Evolutionary conservation across 2,888 invertebrate species (phyloP).

Genomic region (Rhopalosiphum nymphaeae): DNA sequence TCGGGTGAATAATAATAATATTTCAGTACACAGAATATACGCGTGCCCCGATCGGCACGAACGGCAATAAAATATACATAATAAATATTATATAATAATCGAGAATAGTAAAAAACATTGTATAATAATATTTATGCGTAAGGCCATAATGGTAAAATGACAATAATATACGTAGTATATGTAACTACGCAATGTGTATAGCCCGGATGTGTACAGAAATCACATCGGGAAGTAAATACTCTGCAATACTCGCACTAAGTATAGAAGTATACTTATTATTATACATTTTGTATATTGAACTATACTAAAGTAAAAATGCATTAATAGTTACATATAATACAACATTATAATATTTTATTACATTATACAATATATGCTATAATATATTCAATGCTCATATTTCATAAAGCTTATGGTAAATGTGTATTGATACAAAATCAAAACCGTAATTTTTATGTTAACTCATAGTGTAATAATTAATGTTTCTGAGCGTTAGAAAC

Average conservation of each 20-base stretch:
- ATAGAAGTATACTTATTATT: too few species aligned
- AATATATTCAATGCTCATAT: not conserved
- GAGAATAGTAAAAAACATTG: not conserved
- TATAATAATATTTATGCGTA: too few species aligned
- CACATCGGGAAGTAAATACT: too few species aligned
- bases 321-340: not conserved
- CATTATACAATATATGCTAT: not conserved
- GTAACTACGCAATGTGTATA: too few species aligned
- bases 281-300: too few species aligned
- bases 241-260: too few species aligned
- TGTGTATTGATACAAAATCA: not conserved
- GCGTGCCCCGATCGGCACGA: not conserved
- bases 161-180: too few species aligned
- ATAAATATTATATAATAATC: not conserved
- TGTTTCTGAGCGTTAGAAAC: not conserved
- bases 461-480: not conserved
- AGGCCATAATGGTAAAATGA: too few species aligned
- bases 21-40: not conserved
- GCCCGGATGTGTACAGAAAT: too few species aligned
- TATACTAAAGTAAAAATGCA: not conserved
- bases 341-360: not conserved
- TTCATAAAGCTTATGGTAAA: too few species aligned
- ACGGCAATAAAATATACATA: not conserved
- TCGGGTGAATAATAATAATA: not conserved
- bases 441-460: not conserved